Percentiles rank a stretch among this genome's conserved stretches.
Conservation (phyloP, 2,888 invertebrate genomes). For the Cremastinae sp. region DNA sequence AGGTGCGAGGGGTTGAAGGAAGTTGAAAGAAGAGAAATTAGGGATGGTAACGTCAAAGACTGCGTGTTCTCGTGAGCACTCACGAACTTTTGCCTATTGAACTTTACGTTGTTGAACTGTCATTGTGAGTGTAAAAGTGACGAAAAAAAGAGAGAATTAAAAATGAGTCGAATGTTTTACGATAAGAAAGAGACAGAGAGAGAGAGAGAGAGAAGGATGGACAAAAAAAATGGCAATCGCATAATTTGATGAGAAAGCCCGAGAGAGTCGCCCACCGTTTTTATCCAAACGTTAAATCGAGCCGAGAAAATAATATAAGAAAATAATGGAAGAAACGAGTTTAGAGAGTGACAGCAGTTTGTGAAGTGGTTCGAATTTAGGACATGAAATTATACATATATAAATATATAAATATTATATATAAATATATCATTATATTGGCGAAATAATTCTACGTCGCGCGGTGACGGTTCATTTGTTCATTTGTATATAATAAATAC, state of each 20-base stretch:
- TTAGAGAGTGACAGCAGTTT: slow-evolving; percentile 20
- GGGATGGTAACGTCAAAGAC: slow-evolving; percentile 54
- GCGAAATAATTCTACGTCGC: slow-evolving; percentile 40
- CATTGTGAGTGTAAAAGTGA: slow-evolving; percentile 36
- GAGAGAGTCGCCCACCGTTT: slow-evolving; percentile 64
- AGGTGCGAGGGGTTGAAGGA: slow-evolving; percentile 18
- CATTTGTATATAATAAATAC: slow-evolving; percentile 35
- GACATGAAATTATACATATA: slow-evolving; percentile 33
- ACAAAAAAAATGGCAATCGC: slow-evolving; percentile 23
- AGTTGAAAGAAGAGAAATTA: slow-evolving; percentile 21
- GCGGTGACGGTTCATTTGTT: slow-evolving; percentile 47
- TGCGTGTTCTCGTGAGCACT: slow-evolving; percentile 59
- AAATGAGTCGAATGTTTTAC: not conserved
- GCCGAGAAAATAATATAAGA: slow-evolving; percentile 34
- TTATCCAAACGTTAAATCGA: slow-evolving; percentile 61
- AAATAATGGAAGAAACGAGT: slow-evolving; percentile 13
- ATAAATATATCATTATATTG: slow-evolving; percentile 30
- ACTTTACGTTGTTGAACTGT: slow-evolving; percentile 58
- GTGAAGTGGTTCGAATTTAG: slow-evolving; percentile 39
- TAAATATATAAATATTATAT: slow-evolving; percentile 24
- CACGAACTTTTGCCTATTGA: slow-evolving; percentile 61
- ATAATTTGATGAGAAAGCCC: slow-evolving; percentile 16
- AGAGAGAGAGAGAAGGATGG: not conserved
- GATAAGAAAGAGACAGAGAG: not conserved
- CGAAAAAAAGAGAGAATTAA: slow-evolving; percentile 7